Evolutionary conservation across 2,113 vertebrate genomes (phyloP), one percentile per base, ranked within the genome.

Genomic region (Sinocyclocheilus rhinocerous): DNA sequence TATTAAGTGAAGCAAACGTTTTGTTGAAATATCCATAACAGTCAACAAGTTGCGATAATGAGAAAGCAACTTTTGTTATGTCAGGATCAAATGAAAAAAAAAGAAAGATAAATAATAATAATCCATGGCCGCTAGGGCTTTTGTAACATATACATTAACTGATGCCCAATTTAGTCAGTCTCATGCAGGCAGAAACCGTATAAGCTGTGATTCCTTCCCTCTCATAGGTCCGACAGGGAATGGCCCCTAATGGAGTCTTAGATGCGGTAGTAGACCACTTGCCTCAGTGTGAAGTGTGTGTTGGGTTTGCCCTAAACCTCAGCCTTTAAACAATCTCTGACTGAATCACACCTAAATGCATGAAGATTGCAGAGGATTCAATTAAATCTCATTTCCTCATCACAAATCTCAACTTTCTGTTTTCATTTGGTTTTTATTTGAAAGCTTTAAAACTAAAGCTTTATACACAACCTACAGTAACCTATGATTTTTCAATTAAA

Each of bases 211-310:
- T 26, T 72, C 18, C 67, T 82, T 69, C 63, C 76, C 33, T 87
- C n/a, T 69, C 57, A 77, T 87, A 95, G 94, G 93, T 91, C 67
- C 87, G 89, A 26, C 88, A 90, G 84, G 90, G 88, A 86, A 89
- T 90, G 89, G 87, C 92, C 89, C 89, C 92, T 89, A 94, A 95
- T 86, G 94, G 95, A 90, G 89, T 92, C 2, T 61, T 95, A 76
- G 92, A 94, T 89, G 92, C 93, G 95, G 94, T 95, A 95, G 89
- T 90, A 89, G 79, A 52, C 73, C 69, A 59, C 83, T 22, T 63
- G 83, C 59, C 18, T 75, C 55, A 76, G 77, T 85, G 90, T 92
- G 91, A 76, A 33, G 79, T 88, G 88, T 92, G 89, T 85, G 39
- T 88, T 63, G 70, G 45, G 79, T 9, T 91, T 22, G 67, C 85